Evolutionary conservation across 2,888 invertebrate genomes (phyloP), one percentile per base, ranked within the genome.

Genomic region (Omphaloscelis lunosa): DNA sequence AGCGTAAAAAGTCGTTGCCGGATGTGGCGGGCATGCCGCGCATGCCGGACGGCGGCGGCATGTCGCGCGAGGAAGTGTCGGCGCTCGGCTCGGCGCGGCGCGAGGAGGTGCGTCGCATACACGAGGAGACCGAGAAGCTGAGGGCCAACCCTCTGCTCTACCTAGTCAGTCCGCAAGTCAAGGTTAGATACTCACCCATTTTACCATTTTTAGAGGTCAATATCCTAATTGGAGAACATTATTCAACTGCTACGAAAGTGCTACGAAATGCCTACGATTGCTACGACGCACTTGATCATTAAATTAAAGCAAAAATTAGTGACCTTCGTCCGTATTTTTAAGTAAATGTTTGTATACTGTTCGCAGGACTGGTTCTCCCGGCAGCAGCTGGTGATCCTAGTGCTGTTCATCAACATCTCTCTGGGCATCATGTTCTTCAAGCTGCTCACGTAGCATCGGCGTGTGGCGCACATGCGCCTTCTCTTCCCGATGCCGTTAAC

Each of bases 401-500:
- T 99, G 92, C 97, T 99, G 91, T 98, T 99, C 97, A 98, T 99
- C 97, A 99, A 99, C 97, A 98, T 99, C 97, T 98, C 98, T 90
- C 97, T 99, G 97, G 99, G 99, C 95, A 98, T 99, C 97, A 98
- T 99, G 98, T 99, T 99, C 97, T 98, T 99, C 97, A 99, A 99
- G 97, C 97, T 99, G 97, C 97, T 99, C 93, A 99, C 99, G 98
- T 99, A 99, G 98, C 98, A 97, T 95, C 97, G 97, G 97, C 97
- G 92, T 82, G 92, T 87, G 96, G 96, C 95, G 96, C 94, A 80
- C 69, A 82, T 84, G 95, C 96, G 95, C 95, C 95, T 89, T 69
- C 74, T 79, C 79, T 83, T 82, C 82, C 69, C 87, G 83, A 89
- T 88, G 87, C 89, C 73, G 88, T 89, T 89, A 83, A 89, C 90